Conservation (phyloP, 2,797 vertebrate genomes). For the Adelosebastes latens region DNA sequence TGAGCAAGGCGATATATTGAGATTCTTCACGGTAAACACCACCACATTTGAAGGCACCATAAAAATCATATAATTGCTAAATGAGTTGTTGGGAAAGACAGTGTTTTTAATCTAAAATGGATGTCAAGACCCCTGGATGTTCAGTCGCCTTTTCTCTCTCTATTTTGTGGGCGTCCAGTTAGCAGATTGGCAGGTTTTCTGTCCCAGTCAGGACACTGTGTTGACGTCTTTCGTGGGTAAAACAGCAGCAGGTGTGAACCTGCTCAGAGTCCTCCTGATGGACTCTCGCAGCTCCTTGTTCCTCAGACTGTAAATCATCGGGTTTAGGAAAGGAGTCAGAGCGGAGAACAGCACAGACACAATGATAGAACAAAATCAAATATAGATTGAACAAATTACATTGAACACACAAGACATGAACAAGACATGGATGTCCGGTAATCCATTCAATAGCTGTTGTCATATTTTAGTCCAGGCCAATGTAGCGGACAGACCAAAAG, state of each 20-base stretch:
- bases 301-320: conserved; percentile 75
- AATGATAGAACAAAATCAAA: neutral
- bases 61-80: too few relatives aligned
- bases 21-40: too few relatives aligned
- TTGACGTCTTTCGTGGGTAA: neutral
- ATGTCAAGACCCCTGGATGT: neutral
- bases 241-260: conserved; percentile 2
- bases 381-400: too few relatives aligned
- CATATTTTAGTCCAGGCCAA: too few relatives aligned
- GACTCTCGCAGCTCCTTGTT: conserved; percentile 68
- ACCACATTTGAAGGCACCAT: too few relatives aligned
- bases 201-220: neutral
- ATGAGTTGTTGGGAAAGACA: neutral
- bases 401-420: too few relatives aligned
- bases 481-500: too few relatives aligned
- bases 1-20: too few relatives aligned
- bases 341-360: conserved; percentile 45
- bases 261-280: conserved; percentile 36
- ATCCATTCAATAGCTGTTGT: too few relatives aligned
- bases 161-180: too few relatives aligned
- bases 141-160: neutral
- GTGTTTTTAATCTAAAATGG: neutral
- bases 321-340: conserved; percentile 60
- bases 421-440: too few relatives aligned
- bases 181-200: neutral